A percentile compares a stretch with the other conserved stretches of the same genome.
These are phyloP conservation scores for Chrysodeixis includens DNA, from an alignment of 2,888 invertebrate genomes.

Conservation along the genomic window DNA sequence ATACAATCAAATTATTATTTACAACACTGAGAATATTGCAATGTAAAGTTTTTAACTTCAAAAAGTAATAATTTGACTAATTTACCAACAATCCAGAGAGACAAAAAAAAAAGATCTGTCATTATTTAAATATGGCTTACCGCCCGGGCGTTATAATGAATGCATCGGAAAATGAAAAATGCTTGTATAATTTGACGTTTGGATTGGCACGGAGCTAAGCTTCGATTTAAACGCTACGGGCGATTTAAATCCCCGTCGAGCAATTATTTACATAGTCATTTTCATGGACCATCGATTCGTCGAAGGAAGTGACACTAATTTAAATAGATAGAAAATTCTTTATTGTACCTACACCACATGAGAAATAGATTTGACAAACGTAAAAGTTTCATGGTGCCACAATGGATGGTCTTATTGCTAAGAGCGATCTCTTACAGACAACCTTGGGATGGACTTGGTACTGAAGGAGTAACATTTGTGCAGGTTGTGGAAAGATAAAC, in stretches of 20 bases:
- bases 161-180: slow-evolving; percentile 2
- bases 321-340: too few relatives aligned
- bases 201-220: neutral
- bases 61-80: neutral
- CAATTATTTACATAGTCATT: slow-evolving; percentile 4
- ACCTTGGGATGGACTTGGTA: too few relatives aligned
- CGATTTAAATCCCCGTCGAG: neutral
- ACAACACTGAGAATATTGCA: too few relatives aligned
- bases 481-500: too few relatives aligned
- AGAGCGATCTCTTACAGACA: too few relatives aligned
- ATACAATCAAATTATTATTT: too few relatives aligned
- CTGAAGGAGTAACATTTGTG: too few relatives aligned
- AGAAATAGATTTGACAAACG: too few relatives aligned
- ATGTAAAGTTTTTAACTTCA: neutral
- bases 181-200: slow-evolving; percentile 1
- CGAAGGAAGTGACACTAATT: too few relatives aligned
- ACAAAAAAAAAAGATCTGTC: neutral
- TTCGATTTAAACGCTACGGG: neutral
- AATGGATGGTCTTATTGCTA: too few relatives aligned
- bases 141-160: neutral
- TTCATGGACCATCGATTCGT: neutral
- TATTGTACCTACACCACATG: too few relatives aligned
- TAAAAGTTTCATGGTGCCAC: too few relatives aligned
- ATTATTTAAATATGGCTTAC: neutral
- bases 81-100: neutral